A percentile compares a stretch with the other conserved stretches of the same genome.
Evolutionary conservation across 2,113 vertebrate genomes (phyloP).

Genomic region (Carollia perspicillata): DNA sequence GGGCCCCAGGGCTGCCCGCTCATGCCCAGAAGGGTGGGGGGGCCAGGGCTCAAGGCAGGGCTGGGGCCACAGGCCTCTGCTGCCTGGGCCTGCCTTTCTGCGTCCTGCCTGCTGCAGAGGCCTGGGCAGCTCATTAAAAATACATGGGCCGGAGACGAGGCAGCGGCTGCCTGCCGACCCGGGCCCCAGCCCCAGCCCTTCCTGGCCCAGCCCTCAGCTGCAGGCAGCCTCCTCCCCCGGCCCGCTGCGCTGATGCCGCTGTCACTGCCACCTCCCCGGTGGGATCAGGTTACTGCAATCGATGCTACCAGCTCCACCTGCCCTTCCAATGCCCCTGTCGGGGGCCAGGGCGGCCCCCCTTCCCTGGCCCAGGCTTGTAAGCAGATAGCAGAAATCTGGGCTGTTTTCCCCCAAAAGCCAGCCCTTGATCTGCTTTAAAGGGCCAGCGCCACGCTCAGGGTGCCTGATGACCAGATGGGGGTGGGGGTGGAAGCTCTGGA

Average conservation of each 20-base stretch:
- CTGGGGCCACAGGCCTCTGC: conserved; percentile 72
- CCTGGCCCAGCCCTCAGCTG: conserved; percentile 69
- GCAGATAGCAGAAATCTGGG: conserved; percentile 63
- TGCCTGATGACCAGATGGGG: not conserved
- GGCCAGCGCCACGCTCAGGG: conserved; percentile 45
- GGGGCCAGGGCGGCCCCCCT: conserved; percentile 8
- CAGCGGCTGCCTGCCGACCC: conserved; percentile 70
- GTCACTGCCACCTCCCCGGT: conserved; percentile 65
- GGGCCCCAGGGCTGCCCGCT: conserved; percentile 60
- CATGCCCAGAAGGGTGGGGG: conserved; percentile 54
- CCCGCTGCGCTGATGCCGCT: not conserved
- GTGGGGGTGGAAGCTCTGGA: not conserved
- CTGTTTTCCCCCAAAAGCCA: conserved; percentile 51
- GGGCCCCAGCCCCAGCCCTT: conserved; percentile 46
- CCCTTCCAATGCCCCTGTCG: conserved; percentile 70
- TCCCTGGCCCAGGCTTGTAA: conserved; percentile 31
- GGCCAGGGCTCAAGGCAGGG: not conserved
- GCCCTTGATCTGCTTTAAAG: conserved; percentile 67
- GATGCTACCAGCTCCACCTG: conserved; percentile 50
- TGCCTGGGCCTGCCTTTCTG: conserved; percentile 69
- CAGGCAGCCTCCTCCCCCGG: conserved; percentile 66
- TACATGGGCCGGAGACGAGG: conserved; percentile 79
- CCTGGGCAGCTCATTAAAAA: conserved; percentile 87
- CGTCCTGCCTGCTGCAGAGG: conserved; percentile 81
- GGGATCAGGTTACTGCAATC: conserved; percentile 72